A percentile compares a stretch with the other conserved stretches of the same genome.
Evolutionary conservation across 2,888 invertebrate species (phyloP).

Genomic region (Romanomermis culicivorax): DNA sequence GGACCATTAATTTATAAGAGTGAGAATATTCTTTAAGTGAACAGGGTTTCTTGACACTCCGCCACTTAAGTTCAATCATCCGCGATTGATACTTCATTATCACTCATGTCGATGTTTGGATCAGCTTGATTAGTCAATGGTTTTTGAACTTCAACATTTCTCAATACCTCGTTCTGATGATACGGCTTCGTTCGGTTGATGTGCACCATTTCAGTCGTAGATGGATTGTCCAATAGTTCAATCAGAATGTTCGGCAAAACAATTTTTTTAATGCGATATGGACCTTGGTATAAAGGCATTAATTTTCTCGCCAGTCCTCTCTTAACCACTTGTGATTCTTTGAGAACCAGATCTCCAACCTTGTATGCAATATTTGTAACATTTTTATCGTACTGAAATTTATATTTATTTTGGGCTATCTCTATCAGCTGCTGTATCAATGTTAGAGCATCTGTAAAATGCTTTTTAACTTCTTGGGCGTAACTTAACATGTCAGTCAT

Average conservation of each 20-base stretch:
- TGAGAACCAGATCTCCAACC: neutral
- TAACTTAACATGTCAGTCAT: neutral
- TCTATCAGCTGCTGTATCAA: neutral
- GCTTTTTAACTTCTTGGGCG: neutral
- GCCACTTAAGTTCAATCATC: too few species aligned
- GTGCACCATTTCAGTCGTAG: slow-evolving; percentile 32
- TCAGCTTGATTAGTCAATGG: too few species aligned
- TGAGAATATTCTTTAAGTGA: too few species aligned
- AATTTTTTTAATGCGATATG: neutral
- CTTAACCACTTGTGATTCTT: neutral
- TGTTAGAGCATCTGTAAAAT: slow-evolving; percentile 26
- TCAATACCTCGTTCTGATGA: too few species aligned
- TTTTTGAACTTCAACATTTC: too few species aligned
- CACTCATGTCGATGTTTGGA: too few species aligned
- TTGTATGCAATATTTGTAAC: neutral
- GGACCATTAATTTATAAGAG: too few species aligned
- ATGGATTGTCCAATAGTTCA: neutral
- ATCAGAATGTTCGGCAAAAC: neutral
- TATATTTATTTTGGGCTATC: neutral
- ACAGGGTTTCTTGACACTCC: too few species aligned
- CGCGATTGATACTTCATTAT: too few species aligned
- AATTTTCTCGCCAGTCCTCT: neutral
- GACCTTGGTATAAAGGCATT: neutral
- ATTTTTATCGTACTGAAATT: neutral
- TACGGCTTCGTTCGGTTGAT: neutral